Conservation (phyloP, 2,113 vertebrate species). For the Crypturellus undulatus region DNA sequence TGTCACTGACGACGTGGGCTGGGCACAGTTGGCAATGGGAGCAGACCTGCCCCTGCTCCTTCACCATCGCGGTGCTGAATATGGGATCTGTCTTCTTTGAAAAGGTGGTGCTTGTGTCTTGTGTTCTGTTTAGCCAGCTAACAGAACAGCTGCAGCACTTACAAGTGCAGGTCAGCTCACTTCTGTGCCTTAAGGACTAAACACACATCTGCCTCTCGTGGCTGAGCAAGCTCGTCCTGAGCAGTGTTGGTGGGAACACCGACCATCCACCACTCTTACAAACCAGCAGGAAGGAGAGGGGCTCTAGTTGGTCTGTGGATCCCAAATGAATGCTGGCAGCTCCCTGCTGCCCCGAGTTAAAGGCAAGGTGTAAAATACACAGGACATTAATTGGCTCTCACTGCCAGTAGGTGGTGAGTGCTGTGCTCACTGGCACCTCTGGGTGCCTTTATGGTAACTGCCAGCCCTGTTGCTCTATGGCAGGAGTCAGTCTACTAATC, state of each 20-base stretch:
- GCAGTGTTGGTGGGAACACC: rapidly evolving
- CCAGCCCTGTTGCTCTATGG: rapidly evolving
- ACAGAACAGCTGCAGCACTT: background rate
- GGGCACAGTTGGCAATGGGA: background rate
- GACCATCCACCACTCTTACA: background rate
- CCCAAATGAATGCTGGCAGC: background rate
- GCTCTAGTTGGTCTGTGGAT: background rate
- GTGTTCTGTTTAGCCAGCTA: background rate
- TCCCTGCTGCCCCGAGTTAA: background rate
- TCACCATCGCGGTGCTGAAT: background rate
- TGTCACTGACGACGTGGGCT: background rate
- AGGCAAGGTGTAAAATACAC: background rate
- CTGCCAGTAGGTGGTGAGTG: background rate
- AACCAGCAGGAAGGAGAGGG: too few species aligned
- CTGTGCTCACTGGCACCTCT: background rate
- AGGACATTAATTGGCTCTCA: background rate
- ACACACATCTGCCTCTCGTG: background rate
- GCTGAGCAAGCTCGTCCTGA: rapidly evolving
- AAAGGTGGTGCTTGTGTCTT: background rate
- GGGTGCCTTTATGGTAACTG: background rate
- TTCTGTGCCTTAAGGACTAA: background rate
- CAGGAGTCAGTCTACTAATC: too few species aligned
- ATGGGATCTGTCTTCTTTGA: background rate
- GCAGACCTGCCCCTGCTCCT: too few species aligned
- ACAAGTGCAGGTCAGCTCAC: background rate